phyloP scores from a whole-genome alignment of 2,888 invertebrate genomes.

The Drosophila limbata region DNA sequence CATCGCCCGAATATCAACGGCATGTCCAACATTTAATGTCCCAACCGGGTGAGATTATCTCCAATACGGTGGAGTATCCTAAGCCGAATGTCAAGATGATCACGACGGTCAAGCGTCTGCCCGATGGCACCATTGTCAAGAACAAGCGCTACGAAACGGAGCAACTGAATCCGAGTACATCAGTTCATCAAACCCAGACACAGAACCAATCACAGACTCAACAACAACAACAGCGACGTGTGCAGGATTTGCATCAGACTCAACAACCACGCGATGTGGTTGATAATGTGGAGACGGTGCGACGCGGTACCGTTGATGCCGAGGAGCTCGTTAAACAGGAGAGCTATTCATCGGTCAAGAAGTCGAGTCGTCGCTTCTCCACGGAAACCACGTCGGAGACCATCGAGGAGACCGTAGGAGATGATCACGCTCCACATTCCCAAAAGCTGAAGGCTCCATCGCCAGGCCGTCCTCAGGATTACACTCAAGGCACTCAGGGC shows the following conservation, averaged over 20 bases:
- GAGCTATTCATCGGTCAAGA: slow-evolving; percentile 80
- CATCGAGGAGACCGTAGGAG: slow-evolving; percentile 64
- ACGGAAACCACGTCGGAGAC: slow-evolving; percentile 84
- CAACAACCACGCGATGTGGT: slow-evolving; percentile 68
- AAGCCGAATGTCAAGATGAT: slow-evolving; percentile 89
- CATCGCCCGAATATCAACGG: slow-evolving; percentile 84
- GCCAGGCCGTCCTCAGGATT: slow-evolving; percentile 48
- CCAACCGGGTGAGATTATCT: slow-evolving; percentile 86
- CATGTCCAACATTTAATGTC: slow-evolving; percentile 83
- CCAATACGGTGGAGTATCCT: slow-evolving; percentile 88
- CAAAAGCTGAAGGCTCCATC: slow-evolving; percentile 34
- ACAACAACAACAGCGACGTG: slow-evolving; percentile 47
- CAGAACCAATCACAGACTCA: slow-evolving; percentile 39
- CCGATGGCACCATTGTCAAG: slow-evolving; percentile 89
- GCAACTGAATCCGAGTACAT: slow-evolving; percentile 64
- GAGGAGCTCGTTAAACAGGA: slow-evolving; percentile 68
- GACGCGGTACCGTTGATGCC: slow-evolving; percentile 50
- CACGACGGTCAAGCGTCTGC: slow-evolving; percentile 89
- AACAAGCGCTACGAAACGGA: slow-evolving; percentile 89
- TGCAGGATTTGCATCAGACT: slow-evolving; percentile 47
- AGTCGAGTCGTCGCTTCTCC: slow-evolving; percentile 82
- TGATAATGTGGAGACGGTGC: slow-evolving; percentile 77
- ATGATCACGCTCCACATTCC: slow-evolving; percentile 53
- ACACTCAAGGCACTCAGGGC: slow-evolving; percentile 68
- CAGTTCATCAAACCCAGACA: slow-evolving; percentile 43